These are phyloP conservation scores for Oenanthe melanoleuca DNA, from an alignment of 2,113 vertebrate genomes.

Conservation along the genomic window DNA sequence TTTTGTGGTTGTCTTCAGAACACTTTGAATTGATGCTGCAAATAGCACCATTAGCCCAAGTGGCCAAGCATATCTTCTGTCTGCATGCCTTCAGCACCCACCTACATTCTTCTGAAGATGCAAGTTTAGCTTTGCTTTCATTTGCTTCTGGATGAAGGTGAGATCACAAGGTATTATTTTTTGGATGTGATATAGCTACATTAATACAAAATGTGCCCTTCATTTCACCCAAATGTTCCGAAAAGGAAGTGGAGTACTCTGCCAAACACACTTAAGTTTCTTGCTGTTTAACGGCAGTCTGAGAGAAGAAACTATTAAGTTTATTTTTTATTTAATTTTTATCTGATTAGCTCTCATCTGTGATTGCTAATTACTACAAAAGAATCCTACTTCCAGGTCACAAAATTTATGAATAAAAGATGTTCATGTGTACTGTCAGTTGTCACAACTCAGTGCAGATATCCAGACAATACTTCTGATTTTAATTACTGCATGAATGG, in stretches of 20 bases:
- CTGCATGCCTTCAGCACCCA: neutral
- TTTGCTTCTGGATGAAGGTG: neutral
- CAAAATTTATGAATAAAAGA: constrained; percentile 24
- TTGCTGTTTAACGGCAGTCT: neutral
- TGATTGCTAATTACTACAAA: neutral
- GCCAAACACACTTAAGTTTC: neutral
- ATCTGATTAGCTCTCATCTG: neutral
- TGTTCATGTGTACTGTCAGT: neutral
- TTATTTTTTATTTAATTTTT: neutral
- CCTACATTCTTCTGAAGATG: neutral
- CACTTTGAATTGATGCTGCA: neutral
- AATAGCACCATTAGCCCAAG: neutral
- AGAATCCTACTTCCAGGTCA: constrained; percentile 2
- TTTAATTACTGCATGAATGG: neutral
- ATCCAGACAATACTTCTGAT: neutral
- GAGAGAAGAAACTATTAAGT: neutral
- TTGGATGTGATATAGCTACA: neutral
- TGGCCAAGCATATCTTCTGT: neutral
- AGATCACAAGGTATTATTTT: neutral
- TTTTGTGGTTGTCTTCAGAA: neutral
- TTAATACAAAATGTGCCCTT: neutral
- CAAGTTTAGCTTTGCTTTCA: neutral
- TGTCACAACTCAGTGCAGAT: neutral
- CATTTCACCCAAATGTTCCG: neutral
- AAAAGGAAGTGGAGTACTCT: neutral